Evolutionary conservation across 2,797 vertebrate species (phyloP).

Genomic region (Tauraco hartlaubi): DNA sequence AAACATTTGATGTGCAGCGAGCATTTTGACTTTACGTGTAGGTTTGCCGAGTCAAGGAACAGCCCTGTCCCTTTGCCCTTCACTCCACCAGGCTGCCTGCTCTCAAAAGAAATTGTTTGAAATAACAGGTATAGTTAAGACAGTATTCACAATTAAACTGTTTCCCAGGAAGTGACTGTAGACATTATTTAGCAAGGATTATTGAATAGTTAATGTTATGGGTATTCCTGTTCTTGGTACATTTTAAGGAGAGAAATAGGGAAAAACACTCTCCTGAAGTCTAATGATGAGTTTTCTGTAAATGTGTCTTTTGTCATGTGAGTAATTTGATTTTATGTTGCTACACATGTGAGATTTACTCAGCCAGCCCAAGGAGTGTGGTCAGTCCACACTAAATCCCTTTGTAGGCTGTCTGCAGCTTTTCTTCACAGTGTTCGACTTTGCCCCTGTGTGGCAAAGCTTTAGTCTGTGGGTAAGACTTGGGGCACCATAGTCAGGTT

Average conservation of each 20-base stretch:
- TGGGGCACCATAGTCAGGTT: rapidly evolving
- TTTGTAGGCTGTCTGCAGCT: background rate
- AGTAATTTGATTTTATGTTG: background rate
- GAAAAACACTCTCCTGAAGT: background rate
- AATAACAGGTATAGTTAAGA: background rate
- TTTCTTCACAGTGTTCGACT: rapidly evolving
- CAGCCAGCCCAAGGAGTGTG: rapidly evolving
- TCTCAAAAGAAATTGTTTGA: background rate
- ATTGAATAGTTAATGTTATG: background rate
- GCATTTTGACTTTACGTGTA: background rate
- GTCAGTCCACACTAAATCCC: background rate
- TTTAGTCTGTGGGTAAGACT: background rate
- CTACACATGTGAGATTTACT: background rate
- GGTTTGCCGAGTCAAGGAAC: background rate
- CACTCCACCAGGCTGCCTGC: background rate
- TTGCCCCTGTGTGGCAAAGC: background rate
- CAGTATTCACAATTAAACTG: background rate
- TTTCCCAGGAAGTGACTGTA: background rate
- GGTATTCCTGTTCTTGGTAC: background rate
- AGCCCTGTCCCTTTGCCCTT: background rate
- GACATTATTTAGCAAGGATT: background rate
- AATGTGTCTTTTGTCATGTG: background rate
- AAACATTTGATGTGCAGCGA: background rate
- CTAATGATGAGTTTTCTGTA: background rate
- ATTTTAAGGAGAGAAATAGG: background rate